Evolutionary conservation across 2,797 vertebrate genomes (phyloP), one percentile per base, ranked within the genome.

Genomic region (Heteromormyrus szaboi): DNA sequence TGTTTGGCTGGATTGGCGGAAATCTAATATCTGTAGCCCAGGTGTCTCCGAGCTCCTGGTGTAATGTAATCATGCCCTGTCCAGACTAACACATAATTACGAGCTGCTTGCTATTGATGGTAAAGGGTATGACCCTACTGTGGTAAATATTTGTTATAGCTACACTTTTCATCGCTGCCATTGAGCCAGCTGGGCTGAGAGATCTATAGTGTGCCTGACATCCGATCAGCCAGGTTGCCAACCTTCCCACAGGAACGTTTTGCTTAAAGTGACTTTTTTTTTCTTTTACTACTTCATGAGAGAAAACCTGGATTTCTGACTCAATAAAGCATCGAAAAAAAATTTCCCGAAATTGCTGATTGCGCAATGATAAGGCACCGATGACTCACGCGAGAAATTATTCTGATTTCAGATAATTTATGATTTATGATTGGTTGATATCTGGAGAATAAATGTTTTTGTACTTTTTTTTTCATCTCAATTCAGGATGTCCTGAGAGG

Each of bases 141-240:
- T 46, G 81, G 22, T 29, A 84, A 85, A 90, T 44, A 62, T 87
- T 88, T 88, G 33, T 17, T 81, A 88, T 89, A 88, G 86, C 46
- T 25, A 84, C 81, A 46, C 81, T 48, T 84, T 84, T 84, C 81
- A 46, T 51, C 37, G 84, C 89, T 92, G 93, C 94, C 94, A 93
- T 95, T 95, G 94, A 95, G 92, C 93, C 72, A 6, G 85, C 19
- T 11, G 50, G 25, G 7, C 29, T 86, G 84, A 37, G 50, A 54
- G 50, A 54, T 86, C 51, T 86, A 37, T 86, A 53, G n/a, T 25
- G 84, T 89, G 93, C 91, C 94, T 93, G 93, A 92, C 90, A 95
- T 94, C 95, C 94, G 94, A 93, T 93, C 93, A 92, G 93, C 90
- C 81, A 46, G 44, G 44, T 50, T 84, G 46, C 81, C 81, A 84